Conservation (phyloP, 2,797 vertebrate genomes). For the Parotocinclus haroldoi region DNA sequence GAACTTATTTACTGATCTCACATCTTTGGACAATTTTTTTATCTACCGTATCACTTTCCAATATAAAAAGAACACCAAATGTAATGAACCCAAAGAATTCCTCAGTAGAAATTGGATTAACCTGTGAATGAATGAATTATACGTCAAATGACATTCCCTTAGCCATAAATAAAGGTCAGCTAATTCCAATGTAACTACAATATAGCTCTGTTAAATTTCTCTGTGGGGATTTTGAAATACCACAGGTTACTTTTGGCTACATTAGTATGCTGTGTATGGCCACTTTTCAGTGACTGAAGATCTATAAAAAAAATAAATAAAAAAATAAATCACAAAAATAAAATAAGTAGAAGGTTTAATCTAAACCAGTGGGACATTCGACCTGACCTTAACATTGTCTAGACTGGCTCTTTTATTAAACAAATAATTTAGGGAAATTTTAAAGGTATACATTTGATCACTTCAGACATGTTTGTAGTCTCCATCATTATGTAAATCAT, state of each 20-base stretch:
- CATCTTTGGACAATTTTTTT: neutral
- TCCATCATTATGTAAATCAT: no score
- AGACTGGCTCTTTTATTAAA: no score
- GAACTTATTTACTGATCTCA: no score
- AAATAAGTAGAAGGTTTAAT: no score
- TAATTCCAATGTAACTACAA: conserved; percentile 29
- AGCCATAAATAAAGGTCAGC: conserved; percentile 33
- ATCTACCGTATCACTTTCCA: neutral
- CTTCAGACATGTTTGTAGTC: no score
- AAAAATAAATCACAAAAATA: no score
- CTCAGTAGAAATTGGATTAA: neutral
- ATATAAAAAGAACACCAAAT: neutral
- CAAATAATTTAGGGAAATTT: no score
- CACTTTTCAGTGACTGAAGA: no score
- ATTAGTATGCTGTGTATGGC: neutral
- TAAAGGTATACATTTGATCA: no score
- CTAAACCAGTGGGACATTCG: no score
- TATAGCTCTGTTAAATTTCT: conserved; percentile 10
- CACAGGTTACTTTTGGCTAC: neutral
- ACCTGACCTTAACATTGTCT: no score
- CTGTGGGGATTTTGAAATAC: conserved; percentile 1
- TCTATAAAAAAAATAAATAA: no score
- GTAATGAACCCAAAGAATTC: neutral
- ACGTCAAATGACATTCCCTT: conserved; percentile 11
- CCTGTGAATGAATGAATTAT: neutral